Evolutionary conservation across 2,113 vertebrate genomes (phyloP), one percentile per base, ranked within the genome.

Genomic region (Pogona vitticeps): DNA sequence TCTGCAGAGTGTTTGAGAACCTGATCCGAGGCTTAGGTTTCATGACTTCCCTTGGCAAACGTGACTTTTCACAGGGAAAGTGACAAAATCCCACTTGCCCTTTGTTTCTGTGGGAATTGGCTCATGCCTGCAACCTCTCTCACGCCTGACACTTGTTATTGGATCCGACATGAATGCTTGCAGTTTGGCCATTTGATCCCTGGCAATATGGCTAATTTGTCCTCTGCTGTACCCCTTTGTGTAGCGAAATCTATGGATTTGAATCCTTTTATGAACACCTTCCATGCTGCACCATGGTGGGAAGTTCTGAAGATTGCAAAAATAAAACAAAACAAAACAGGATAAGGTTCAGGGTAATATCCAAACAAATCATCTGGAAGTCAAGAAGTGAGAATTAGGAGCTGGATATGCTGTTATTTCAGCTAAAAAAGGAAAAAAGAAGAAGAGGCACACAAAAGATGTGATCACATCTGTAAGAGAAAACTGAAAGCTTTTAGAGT

Each of bases 51-150:
- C 91, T 90, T 92, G 90, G 87, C 78, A 94, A 94, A 95, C 94
- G 94, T 95, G 95, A 95, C 95, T 95, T 95, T 94, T 94, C 93
- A 93, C 92, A 94, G 93, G 88, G 91, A 92, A 95, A 94, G 90
- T 94, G 1, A 1, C 94, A 90, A 90, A 92, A 91, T 81, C 89
- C 78, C 73, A 87, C 86, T 91, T 91, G 88, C 91, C 88, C 76
- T 95, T 93, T 93, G 92, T 93, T 92, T 93, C 93, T 92, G 89
- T 87, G 93, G 91, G 86, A 93, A 89, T 0, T 0, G 78, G 91
- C 89, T 95, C 87, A 84, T 65, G 59, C 59, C 58, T 33, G 42
- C 58, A 84, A 78, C 86, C 86, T 92, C 91, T 92, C 91, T 86
- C 90, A 92, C 88, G 46, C 89, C 78, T 92, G 90, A 86, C 63